Conservation (phyloP, 2,888 invertebrate species). For the Ophonus ardosiacus region DNA sequence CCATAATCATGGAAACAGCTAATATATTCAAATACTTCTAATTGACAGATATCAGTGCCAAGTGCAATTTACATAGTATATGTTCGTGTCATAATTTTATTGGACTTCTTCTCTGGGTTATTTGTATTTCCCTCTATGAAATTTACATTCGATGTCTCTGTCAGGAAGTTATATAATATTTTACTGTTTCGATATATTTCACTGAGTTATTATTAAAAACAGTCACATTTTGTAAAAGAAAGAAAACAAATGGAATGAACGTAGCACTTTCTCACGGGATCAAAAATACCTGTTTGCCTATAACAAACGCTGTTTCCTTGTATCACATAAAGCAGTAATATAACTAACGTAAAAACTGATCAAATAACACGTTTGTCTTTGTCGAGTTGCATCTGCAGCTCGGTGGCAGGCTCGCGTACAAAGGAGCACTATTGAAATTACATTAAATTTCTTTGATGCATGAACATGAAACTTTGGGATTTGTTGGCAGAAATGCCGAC, state of each 20-base stretch:
- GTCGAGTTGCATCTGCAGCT: not conserved
- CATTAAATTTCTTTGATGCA: conserved; percentile 33
- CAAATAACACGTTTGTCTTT: conserved; percentile 8
- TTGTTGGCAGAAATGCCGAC: not conserved
- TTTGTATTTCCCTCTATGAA: too few species aligned
- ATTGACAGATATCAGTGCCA: too few species aligned
- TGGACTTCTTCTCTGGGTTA: too few species aligned
- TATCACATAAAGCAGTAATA: conserved; percentile 4
- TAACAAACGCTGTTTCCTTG: conserved; percentile 2
- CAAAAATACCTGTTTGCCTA: conserved; percentile 10
- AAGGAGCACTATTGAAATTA: conserved; percentile 1
- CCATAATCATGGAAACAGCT: too few species aligned
- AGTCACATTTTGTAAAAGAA: not conserved
- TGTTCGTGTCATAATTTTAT: too few species aligned
- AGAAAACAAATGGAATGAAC: not conserved
- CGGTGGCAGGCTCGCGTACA: not conserved
- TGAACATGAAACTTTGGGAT: conserved; percentile 25
- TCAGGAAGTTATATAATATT: too few species aligned
- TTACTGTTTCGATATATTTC: not conserved
- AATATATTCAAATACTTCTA: too few species aligned
- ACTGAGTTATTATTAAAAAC: not conserved
- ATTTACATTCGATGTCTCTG: too few species aligned
- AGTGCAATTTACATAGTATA: too few species aligned
- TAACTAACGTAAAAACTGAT: conserved; percentile 20
- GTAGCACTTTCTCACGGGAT: conserved; percentile 1